These are phyloP conservation scores for Penaeus monodon DNA, from an alignment of 2,888 invertebrate species.

Conservation along the genomic window DNA sequence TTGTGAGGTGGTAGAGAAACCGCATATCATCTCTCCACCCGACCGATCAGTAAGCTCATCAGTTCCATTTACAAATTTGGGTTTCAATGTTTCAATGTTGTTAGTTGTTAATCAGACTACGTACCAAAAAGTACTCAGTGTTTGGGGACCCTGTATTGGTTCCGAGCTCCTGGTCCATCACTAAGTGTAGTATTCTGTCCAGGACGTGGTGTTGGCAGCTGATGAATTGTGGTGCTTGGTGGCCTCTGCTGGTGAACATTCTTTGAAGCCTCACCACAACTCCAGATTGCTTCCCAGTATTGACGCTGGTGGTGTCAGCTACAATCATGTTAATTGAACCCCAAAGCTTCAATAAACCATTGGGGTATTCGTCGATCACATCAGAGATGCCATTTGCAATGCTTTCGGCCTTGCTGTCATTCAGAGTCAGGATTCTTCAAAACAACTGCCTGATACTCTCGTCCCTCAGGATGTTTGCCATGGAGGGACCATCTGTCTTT, in stretches of 20 bases:
- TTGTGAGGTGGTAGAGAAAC: conserved; percentile 15
- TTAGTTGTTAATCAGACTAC: conserved; percentile 17
- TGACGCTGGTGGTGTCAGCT: conserved; percentile 16
- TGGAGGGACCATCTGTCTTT: too few relatives aligned
- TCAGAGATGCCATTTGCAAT: conserved; percentile 14
- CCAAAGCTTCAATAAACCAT: too few relatives aligned
- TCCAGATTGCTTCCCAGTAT: conserved; percentile 4
- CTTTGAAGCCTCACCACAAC: neutral
- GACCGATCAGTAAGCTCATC: conserved; percentile 4
- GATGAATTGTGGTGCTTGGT: conserved; percentile 20
- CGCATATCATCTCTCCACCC: conserved; percentile 36
- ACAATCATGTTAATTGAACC: conserved; percentile 30
- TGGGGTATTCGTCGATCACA: conserved; percentile 26
- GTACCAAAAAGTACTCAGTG: conserved; percentile 11
- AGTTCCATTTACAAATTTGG: conserved; percentile 24
- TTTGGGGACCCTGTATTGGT: conserved; percentile 25
- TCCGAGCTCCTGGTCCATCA: conserved; percentile 11
- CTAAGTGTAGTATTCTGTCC: conserved; percentile 24
- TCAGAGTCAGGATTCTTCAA: neutral
- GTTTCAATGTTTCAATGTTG: conserved; percentile 22
- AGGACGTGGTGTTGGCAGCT: conserved; percentile 27
- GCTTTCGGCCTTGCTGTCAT: conserved; percentile 28
- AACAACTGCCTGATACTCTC: too few relatives aligned
- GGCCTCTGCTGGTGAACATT: too few relatives aligned
- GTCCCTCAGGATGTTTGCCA: too few relatives aligned